Conservation (phyloP, 2,888 invertebrate species). For the Noctua fimbriata region DNA sequence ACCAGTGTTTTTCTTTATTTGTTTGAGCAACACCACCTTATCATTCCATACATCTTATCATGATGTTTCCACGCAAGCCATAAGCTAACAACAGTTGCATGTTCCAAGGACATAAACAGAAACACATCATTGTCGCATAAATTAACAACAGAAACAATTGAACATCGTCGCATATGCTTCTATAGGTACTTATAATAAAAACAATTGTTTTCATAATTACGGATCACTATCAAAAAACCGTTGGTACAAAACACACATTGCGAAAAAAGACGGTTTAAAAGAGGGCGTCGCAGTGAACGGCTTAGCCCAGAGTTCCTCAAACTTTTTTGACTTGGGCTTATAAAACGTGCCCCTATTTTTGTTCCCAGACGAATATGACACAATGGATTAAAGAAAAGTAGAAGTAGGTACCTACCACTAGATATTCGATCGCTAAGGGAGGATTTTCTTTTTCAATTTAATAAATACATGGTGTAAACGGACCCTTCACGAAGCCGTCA, state of each 20-base stretch:
- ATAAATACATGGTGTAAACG: too few relatives aligned
- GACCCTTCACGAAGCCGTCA: too few relatives aligned
- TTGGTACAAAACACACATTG: slow-evolving; percentile 53
- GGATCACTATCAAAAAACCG: slow-evolving; percentile 58
- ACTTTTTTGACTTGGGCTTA: too few relatives aligned
- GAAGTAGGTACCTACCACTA: too few relatives aligned
- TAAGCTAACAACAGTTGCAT: background rate
- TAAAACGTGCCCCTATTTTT: too few relatives aligned
- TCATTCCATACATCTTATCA: background rate
- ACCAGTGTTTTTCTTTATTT: background rate
- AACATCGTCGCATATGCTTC: slow-evolving; percentile 1
- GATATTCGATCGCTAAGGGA: too few relatives aligned
- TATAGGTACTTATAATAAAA: background rate
- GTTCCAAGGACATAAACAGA: too few relatives aligned
- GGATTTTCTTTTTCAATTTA: too few relatives aligned
- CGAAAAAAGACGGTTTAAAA: slow-evolving; percentile 43
- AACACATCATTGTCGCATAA: background rate
- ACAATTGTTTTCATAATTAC: slow-evolving; percentile 7
- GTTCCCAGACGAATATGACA: too few relatives aligned
- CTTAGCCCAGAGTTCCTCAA: slow-evolving; percentile 16
- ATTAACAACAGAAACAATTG: slow-evolving; percentile 14
- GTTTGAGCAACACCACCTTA: background rate
- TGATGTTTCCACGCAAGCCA: background rate
- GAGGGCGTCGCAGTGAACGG: slow-evolving; percentile 51
- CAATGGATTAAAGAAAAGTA: too few relatives aligned